phyloP scores from a whole-genome alignment of 2,113 vertebrate species.

The Oenanthe melanoleuca region DNA sequence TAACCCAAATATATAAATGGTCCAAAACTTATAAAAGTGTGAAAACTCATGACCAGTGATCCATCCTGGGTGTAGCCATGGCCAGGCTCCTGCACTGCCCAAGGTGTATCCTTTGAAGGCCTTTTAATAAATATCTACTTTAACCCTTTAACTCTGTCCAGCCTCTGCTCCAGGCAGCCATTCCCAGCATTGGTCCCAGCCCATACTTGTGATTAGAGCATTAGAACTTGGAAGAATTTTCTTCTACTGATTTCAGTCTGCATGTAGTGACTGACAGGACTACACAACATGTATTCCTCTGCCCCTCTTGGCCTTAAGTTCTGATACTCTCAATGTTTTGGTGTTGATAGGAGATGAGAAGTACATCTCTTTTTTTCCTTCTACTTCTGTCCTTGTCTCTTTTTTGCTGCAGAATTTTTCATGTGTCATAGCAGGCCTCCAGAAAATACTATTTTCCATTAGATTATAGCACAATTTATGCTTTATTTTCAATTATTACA shows the following conservation, averaged over 20 bases:
- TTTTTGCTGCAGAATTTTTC: not conserved
- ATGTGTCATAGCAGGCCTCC: not conserved
- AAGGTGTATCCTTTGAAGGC: not conserved
- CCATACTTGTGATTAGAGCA: not conserved
- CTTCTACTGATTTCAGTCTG: not conserved
- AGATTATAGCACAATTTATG: not conserved
- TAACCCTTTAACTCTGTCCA: not conserved
- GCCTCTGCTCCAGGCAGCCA: not conserved
- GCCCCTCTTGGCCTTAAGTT: not conserved
- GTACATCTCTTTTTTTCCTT: not conserved
- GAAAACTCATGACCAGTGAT: accelerated
- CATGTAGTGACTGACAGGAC: not conserved
- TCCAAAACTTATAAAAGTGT: not conserved
- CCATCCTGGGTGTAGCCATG: accelerated
- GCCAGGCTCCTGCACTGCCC: not conserved
- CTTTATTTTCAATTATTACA: not conserved
- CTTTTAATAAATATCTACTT: not conserved
- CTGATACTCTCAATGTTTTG: not conserved
- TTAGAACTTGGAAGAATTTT: not conserved
- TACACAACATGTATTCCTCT: not conserved
- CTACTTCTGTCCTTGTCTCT: not conserved
- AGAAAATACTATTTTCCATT: not conserved
- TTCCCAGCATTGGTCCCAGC: not conserved
- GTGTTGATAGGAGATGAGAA: not conserved
- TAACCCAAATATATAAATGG: not conserved